phyloP scores from a whole-genome alignment of 2,888 invertebrate genomes.

The Ferdinandea cuprea region DNA sequence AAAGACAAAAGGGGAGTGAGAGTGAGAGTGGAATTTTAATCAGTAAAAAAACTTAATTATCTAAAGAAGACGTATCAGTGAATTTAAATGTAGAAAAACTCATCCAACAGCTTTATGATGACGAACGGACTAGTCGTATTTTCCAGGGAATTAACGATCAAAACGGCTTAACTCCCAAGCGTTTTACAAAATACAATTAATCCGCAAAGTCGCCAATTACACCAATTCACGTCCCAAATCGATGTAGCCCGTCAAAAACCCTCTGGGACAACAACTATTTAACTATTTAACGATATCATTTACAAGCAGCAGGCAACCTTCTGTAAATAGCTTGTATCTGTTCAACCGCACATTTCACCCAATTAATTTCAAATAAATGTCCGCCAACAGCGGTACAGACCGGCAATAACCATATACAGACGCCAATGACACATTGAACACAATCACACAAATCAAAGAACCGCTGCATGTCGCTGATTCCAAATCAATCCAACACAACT shows the following conservation, averaged over 20 bases:
- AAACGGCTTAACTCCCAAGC: background rate
- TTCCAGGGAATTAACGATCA: no score
- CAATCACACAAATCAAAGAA: conserved; percentile 62
- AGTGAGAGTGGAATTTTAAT: no score
- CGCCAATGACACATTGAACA: conserved; percentile 56
- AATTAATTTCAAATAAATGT: conserved; percentile 64
- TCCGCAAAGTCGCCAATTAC: background rate
- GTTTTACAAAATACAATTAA: conserved; percentile 4
- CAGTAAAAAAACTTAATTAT: no score
- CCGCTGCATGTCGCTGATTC: conserved; percentile 41
- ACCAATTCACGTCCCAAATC: conserved; percentile 1
- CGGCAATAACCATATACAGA: conserved; percentile 29
- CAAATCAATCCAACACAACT: conserved; percentile 54
- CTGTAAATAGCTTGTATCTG: conserved; percentile 41
- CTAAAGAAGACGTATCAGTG: no score
- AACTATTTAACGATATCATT: conserved; percentile 36
- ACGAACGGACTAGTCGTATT: no score
- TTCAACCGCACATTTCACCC: conserved; percentile 48
- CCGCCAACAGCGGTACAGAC: conserved; percentile 9
- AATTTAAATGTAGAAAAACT: no score
- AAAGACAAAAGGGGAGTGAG: no score
- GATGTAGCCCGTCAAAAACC: background rate
- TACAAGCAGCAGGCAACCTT: conserved; percentile 1
- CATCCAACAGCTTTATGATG: no score
- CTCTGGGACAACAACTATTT: conserved; percentile 37